Evolutionary conservation across 2,113 vertebrate species (phyloP), one percentile per base, ranked within the genome.

Genomic region (Thymallus thymallus): DNA sequence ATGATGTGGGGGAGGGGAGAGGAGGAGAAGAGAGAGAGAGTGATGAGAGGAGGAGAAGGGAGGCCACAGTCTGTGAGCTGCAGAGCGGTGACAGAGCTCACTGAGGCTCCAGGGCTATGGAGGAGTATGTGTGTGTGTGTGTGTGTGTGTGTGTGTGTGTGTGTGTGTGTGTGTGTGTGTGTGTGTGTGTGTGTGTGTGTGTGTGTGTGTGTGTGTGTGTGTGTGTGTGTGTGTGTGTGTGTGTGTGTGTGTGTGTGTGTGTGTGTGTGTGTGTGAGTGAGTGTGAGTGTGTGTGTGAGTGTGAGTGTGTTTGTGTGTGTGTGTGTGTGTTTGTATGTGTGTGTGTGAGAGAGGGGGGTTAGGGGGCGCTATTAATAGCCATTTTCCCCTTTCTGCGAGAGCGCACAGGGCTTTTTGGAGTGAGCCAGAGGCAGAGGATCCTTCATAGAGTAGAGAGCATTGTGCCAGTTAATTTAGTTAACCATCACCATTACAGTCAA

Each of bases 351-450:
- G 24, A 2, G 6, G n/a, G 78, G 30, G 81, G 74, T 69, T 24
- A 29, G 69, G 48, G 77, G 66, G 72, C 3, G 55, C 86, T 91
- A 92, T 91, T 79, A 86, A 91, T 92, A 91, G 88, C 72, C 63
- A 62, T 84, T 85, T 85, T 45, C 67, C 71, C 71, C 35, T 76
- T 84, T 79, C 80, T 87, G 82, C 71, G 51, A 76, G 70, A 84
- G 80, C 1, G 18, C 32, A 63, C 75, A 23, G 76, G 71, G 72
- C 70, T 72, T 69, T 41, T 76, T 13, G 80, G 68, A 75, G 78
- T 48, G 68, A 77, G 74, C 45, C 55, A 29, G 29, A 4, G 68
- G 73, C 14, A 58, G 55, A 35, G 65, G 65, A 67, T 68, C 66
- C 61, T 41, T 73, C 79, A 72, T n/a, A 71, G 51, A 29, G 26